Evolutionary conservation across 2,797 vertebrate genomes (phyloP), one percentile per base, ranked within the genome.

Genomic region (Takifugu rubripes): DNA sequence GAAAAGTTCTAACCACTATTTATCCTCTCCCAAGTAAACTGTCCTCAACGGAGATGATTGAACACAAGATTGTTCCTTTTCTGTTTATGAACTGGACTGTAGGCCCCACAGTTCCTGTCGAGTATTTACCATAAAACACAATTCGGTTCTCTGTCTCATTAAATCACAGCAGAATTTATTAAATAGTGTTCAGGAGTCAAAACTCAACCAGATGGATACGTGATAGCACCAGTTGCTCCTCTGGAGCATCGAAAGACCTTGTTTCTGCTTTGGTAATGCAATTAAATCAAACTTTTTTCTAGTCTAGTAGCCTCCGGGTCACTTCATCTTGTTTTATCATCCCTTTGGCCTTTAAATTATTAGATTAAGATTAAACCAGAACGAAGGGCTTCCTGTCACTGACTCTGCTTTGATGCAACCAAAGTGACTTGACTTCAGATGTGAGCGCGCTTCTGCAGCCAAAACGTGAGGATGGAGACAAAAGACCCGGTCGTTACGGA

Each of bases 21-120:
- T 68, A 70, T 75, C 57, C 75, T 68, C 57, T 68, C 33, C 44
- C 52, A 40, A 69, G 52, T 79, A 78, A 81, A 78, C 36, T 46
- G 6, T 47, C 56, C 56, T 68, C 46, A 40, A 56, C 49, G 63
- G 65, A 61, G 42, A 47, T 52, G 33, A 54, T 53, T 27, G 29
- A 27, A 64, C 61, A 62, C 49, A 47, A 50, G 26, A 40, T 8
- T 10, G 5, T 42, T 25, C 5, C 15, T 7, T 54, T 29, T 50
- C 25, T 43, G 53, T 62, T 57, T 24, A 26, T 26, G 12, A 17
- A 44, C 45, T 66, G 7, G 49, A 12, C 17, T 42, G 8, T 36
- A 24, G 52, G 45, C 31, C 15, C 44, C 36, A 27, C 17, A 3
- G 8, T 49, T 44, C 11, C 36, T 40, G 36, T 14, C 5, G 10